Conservation (phyloP, 2,888 invertebrate species). For the Pterostichus niger region DNA sequence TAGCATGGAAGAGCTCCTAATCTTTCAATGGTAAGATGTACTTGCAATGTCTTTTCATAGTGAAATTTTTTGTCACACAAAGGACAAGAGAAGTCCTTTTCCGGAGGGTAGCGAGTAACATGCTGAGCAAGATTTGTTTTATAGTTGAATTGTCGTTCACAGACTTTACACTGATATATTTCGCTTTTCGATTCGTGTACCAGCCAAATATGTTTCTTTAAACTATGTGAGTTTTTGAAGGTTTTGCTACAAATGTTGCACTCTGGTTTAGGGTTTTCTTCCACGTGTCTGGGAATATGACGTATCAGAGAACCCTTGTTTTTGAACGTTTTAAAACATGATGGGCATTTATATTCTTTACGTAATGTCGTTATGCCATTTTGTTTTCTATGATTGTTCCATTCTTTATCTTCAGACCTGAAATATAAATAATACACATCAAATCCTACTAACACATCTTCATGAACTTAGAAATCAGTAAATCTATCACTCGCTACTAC, state of each 20-base stretch:
- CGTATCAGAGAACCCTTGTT: slow-evolving; percentile 11
- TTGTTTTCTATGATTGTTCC: not conserved
- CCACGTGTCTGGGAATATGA: slow-evolving; percentile 36
- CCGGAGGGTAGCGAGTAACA: slow-evolving; percentile 1
- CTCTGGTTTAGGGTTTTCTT: slow-evolving; percentile 66
- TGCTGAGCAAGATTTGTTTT: slow-evolving; percentile 32
- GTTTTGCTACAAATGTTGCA: slow-evolving; percentile 69
- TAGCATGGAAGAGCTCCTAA: slow-evolving; percentile 4
- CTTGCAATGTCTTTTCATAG: not conserved
- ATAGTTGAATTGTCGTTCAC: slow-evolving; percentile 29
- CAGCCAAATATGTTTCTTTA: slow-evolving; percentile 69
- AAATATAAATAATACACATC: slow-evolving; percentile 47
- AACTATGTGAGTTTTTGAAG: slow-evolving; percentile 70
- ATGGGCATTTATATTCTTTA: slow-evolving; percentile 17
- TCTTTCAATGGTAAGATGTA: slow-evolving; percentile 12
- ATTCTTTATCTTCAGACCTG: slow-evolving; percentile 33
- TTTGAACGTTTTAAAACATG: slow-evolving; percentile 34
- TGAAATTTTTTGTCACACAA: slow-evolving; percentile 38
- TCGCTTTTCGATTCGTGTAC: slow-evolving; percentile 63
- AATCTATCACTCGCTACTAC: not conserved
- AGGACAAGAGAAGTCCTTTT: slow-evolving; percentile 37
- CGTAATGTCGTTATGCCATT: slow-evolving; percentile 1
- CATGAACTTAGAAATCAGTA: not conserved
- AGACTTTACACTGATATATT: slow-evolving; percentile 33
- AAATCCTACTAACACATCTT: slow-evolving; percentile 11